Evolutionary conservation across 2,113 vertebrate species (phyloP).

Genomic region (Corythoichthys intestinalis): DNA sequence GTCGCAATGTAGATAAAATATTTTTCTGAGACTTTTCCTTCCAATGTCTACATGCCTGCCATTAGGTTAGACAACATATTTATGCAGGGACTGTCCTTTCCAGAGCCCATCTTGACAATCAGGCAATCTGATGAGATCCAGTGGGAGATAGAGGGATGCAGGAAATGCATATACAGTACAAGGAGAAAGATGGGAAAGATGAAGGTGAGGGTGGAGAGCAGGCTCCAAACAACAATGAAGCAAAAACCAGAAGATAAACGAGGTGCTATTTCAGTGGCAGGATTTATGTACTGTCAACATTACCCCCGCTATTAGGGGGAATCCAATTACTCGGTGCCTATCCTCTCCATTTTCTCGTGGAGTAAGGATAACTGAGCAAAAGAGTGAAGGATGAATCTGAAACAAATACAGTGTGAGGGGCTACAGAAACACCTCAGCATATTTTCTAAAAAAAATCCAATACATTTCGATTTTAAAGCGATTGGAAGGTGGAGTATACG

Average conservation of each 20-base stretch:
- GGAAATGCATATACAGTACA: conserved; percentile 17
- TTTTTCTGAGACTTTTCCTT: conserved; percentile 27
- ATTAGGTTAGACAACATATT: conserved; percentile 51
- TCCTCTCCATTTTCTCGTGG: conserved; percentile 52
- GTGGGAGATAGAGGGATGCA: conserved; percentile 34
- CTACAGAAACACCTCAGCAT: conserved; percentile 40
- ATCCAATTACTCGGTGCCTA: conserved; percentile 73
- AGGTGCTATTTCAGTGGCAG: conserved; percentile 73
- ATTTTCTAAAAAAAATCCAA: conserved; percentile 51
- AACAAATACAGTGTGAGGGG: conserved; percentile 30
- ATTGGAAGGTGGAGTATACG: conserved; percentile 22
- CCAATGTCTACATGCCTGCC: conserved; percentile 39
- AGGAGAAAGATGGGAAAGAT: conserved; percentile 17
- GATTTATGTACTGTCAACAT: conserved; percentile 82
- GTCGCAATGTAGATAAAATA: neutral
- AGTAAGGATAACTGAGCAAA: conserved; percentile 46
- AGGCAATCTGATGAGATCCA: conserved; percentile 64
- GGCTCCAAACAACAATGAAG: conserved; percentile 66
- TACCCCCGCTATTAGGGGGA: conserved; percentile 75
- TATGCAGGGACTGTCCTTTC: conserved; percentile 48
- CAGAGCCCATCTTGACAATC: conserved; percentile 55
- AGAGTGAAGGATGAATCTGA: conserved; percentile 55
- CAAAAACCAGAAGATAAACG: conserved; percentile 75
- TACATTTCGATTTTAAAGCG: conserved; percentile 52
- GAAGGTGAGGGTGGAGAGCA: conserved; percentile 45